Evolutionary conservation across 2,113 vertebrate species (phyloP).

Genomic region (Laticauda laticaudata): DNA sequence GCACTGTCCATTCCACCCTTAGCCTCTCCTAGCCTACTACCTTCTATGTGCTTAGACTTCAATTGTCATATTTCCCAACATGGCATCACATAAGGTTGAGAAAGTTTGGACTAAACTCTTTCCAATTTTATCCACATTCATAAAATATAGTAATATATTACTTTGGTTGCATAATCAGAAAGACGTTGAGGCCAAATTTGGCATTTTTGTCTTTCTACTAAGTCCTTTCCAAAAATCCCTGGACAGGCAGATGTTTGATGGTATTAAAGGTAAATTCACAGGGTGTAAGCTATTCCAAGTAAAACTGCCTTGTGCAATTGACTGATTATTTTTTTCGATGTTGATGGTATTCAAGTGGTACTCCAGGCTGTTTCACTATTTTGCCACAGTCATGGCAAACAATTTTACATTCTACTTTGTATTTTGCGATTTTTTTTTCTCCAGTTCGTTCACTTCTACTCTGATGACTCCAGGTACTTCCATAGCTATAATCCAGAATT

Average conservation of each 20-base stretch:
- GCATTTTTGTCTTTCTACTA: neutral
- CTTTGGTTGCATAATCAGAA: neutral
- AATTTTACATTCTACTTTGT: neutral
- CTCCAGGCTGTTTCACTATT: neutral
- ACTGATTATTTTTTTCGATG: neutral
- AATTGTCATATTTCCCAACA: neutral
- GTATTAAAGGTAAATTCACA: neutral
- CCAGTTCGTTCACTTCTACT: neutral
- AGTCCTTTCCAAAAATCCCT: neutral
- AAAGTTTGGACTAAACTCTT: neutral
- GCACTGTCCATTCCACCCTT: neutral
- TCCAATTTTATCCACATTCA: neutral
- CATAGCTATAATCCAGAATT: neutral
- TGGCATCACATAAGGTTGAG: neutral
- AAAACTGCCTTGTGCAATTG: neutral
- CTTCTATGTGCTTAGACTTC: neutral
- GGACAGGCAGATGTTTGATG: neutral
- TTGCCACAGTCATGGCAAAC: neutral
- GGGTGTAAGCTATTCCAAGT: neutral
- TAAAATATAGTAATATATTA: neutral
- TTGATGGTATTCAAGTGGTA: neutral
- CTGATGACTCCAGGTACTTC: neutral
- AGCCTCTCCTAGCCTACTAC: neutral
- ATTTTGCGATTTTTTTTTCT: neutral
- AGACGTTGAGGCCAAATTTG: neutral